phyloP scores from a whole-genome alignment of 1,140 invertebrate species.

The Diorhabda sublineata region DNA sequence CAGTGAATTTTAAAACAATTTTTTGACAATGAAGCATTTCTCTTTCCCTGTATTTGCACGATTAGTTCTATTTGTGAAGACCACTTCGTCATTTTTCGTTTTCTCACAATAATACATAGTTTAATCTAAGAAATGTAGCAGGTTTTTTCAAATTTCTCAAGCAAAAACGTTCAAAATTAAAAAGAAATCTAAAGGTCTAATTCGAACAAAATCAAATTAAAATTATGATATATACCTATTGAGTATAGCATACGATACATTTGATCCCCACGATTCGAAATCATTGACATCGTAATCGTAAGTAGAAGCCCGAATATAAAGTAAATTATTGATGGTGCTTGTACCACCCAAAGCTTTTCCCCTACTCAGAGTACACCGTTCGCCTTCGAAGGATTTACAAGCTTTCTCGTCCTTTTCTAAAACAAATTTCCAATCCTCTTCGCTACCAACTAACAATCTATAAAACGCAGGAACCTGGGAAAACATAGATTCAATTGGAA shows the following conservation, averaged over 20 bases:
- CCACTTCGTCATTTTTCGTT: too few species aligned
- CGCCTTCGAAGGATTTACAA: slow-evolving; percentile 44
- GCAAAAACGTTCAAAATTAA: too few species aligned
- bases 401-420: slow-evolving; percentile 47
- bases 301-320: slow-evolving; percentile 58
- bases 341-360: slow-evolving; percentile 58
- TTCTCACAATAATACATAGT: too few species aligned
- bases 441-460: slow-evolving; percentile 17
- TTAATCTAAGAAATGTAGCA: too few species aligned
- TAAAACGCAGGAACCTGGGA: slow-evolving; percentile 27
- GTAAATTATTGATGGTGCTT: slow-evolving; percentile 65
- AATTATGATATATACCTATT: neutral
- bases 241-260: neutral
- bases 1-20: too few species aligned
- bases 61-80: too few species aligned
- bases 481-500: neutral
- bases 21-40: too few species aligned
- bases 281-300: slow-evolving; percentile 3
- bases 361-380: slow-evolving; percentile 49
- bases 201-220: too few species aligned
- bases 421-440: slow-evolving; percentile 30
- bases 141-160: too few species aligned
- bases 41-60: too few species aligned
- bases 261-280: neutral
- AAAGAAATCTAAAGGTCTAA: too few species aligned